A percentile compares a stretch with the other conserved stretches of the same genome.
phyloP scores from a whole-genome alignment of 30 jellyfish, hydroid and myxozoan species.

The Hydra vulgaris region DNA sequence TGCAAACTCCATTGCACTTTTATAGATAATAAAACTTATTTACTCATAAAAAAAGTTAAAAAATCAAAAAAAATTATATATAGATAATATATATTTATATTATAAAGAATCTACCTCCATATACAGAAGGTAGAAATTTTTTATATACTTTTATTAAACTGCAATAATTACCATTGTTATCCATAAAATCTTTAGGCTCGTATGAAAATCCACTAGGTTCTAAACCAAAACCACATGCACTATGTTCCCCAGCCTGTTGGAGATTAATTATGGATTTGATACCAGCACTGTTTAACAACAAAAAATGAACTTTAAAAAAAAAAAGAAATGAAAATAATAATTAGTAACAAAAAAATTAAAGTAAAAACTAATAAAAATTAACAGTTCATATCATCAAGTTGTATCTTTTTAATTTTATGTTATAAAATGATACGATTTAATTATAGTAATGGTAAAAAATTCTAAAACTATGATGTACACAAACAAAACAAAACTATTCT shows the following conservation, averaged over 20 bases:
- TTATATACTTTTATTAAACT: too few species aligned
- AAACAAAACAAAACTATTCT: too few species aligned
- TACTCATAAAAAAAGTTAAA: too few species aligned
- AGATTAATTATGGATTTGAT: conserved; percentile 63
- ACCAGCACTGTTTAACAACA: conserved; percentile 17
- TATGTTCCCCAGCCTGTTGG: conserved; percentile 97
- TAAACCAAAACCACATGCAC: conserved; percentile 92
- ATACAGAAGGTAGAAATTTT: neutral
- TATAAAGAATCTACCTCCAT: neutral
- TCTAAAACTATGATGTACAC: too few species aligned
- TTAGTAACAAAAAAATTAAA: neutral
- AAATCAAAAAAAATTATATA: neutral
- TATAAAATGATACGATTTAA: too few species aligned
- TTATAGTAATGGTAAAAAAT: too few species aligned
- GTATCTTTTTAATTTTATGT: too few species aligned
- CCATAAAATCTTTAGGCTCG: conserved; percentile 91
- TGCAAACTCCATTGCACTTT: too few species aligned
- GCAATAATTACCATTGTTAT: conserved; percentile 67
- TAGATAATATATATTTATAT: neutral
- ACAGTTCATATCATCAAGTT: too few species aligned
- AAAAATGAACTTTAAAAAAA: neutral
- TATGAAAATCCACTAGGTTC: conserved; percentile 84
- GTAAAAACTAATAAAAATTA: neutral
- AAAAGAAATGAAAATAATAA: neutral
- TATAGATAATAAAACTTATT: too few species aligned